Evolutionary conservation across 2,113 vertebrate genomes (phyloP).

Genomic region (Eurystomus gularis): DNA sequence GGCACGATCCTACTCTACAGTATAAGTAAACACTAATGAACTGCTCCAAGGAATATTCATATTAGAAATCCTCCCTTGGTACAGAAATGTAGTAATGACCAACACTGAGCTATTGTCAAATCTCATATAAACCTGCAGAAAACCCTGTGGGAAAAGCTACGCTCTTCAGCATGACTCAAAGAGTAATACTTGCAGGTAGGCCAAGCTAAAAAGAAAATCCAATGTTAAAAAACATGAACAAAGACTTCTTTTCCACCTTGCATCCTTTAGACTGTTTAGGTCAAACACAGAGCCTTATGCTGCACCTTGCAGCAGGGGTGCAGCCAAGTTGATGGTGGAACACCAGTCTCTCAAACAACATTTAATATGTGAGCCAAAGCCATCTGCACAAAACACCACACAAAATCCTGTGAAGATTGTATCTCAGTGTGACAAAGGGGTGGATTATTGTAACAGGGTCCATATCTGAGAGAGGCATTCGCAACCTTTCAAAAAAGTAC

Average conservation of each 20-base stretch:
- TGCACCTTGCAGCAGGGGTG: neutral
- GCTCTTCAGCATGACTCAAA: neutral
- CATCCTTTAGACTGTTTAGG: neutral
- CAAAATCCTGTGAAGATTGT: neutral
- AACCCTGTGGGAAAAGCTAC: neutral
- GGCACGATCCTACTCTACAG: neutral
- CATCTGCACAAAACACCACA: neutral
- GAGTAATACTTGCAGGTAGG: neutral
- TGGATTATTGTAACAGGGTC: neutral
- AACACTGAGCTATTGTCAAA: neutral
- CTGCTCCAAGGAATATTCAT: neutral
- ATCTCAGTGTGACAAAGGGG: neutral
- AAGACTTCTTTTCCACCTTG: neutral
- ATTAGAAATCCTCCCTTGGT: neutral
- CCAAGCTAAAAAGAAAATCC: neutral
- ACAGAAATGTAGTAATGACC: neutral
- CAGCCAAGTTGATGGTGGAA: neutral
- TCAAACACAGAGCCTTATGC: neutral
- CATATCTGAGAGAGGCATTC: neutral
- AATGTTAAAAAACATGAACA: neutral
- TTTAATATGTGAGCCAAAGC: neutral
- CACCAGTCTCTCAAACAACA: neutral
- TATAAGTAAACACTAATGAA: neutral
- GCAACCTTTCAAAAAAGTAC: neutral
- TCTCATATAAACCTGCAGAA: neutral